Conservation (phyloP, 2,888 invertebrate genomes). For the Salpingus planirostris region DNA sequence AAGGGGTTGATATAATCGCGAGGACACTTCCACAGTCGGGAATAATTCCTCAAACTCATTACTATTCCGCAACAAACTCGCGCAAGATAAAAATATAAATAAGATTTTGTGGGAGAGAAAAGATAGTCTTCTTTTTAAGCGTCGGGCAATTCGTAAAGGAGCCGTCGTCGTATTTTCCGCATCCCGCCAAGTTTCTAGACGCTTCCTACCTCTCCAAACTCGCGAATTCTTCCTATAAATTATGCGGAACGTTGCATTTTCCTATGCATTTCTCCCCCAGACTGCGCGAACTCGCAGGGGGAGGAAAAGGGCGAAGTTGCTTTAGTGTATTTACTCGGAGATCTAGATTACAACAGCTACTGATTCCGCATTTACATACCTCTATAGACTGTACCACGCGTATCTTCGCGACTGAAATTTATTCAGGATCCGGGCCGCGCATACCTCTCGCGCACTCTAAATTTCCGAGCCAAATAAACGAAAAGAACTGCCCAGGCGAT, state of each 20-base stretch:
- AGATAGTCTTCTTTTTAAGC: slow-evolving; percentile 20
- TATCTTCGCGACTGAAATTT: slow-evolving; percentile 25
- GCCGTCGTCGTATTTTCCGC: slow-evolving; percentile 30
- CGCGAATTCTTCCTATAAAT: slow-evolving; percentile 34
- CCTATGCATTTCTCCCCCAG: no score
- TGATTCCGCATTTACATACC: slow-evolving; percentile 39
- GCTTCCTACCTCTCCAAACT: slow-evolving; percentile 26
- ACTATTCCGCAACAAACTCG: no score
- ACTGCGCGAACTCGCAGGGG: no score
- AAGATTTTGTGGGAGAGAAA: slow-evolving; percentile 18
- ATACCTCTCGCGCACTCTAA: slow-evolving; percentile 34
- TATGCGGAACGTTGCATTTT: no score
- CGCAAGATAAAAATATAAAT: slow-evolving; percentile 24
- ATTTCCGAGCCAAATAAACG: slow-evolving; percentile 29
- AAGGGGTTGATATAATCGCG: no score
- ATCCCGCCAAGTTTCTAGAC: slow-evolving; percentile 26
- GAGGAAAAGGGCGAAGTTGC: slow-evolving; percentile 8
- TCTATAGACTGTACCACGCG: slow-evolving; percentile 30
- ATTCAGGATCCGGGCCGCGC: slow-evolving; percentile 29
- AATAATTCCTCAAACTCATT: no score
- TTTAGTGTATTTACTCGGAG: slow-evolving; percentile 17
- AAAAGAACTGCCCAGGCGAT: slow-evolving; percentile 29
- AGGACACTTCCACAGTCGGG: no score
- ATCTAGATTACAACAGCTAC: slow-evolving; percentile 38
- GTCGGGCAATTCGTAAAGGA: slow-evolving; percentile 32